Evolutionary conservation across 2,888 invertebrate species (phyloP), one percentile per base, ranked within the genome.

Genomic region (Anoplius nigerrimus): DNA sequence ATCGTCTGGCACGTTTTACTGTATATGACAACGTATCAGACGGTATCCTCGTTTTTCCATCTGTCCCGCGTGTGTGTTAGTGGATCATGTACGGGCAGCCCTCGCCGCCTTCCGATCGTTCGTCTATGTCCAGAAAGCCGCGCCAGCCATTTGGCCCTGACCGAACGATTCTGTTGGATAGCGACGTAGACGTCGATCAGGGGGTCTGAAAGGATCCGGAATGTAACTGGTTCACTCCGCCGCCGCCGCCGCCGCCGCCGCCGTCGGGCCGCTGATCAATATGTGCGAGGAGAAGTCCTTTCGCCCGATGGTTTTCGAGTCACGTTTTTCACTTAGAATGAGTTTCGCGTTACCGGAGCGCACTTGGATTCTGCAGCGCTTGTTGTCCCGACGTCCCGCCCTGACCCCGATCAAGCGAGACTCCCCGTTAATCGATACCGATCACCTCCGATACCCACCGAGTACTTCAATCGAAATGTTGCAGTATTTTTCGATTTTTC

Each of bases 291-390:
- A 69, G 73, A 79, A 73, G 69, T 76, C 79, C 73, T 34, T 70
- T 52, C 62, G 68, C 68, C 57, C 52, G 63, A 68, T 61, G 60
- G 70, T 54, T 73, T 77, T 77, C 73, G 62, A 62, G 62, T 77
- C 77, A 77, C 77, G 77, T 76, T 73, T 79, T 73, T 76, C 76
- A 79, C 22, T 54, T 61, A 58, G 62, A 66, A 76, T 76, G 71
- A 73, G 76, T 70, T 71, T 68, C 55, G 64, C 72, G 64, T 62
- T 67, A 64, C 52, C 62, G 46, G 16, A 2, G 6, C 42, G 46
- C 61, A 13, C 62, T 69, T 72, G 69, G 69, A 76, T 79, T 67
- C 72, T 58, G 63, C 63, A 54, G 62, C 54, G 56, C 46, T 27
- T 62, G 48, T 66, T 48, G 55, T 63, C 62, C 66, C 63, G 62